A percentile compares a stretch with the other conserved stretches of the same genome.
These are phyloP conservation scores for Mythimna ferrago DNA, from an alignment of 2,888 invertebrate species.

Conservation along the genomic window DNA sequence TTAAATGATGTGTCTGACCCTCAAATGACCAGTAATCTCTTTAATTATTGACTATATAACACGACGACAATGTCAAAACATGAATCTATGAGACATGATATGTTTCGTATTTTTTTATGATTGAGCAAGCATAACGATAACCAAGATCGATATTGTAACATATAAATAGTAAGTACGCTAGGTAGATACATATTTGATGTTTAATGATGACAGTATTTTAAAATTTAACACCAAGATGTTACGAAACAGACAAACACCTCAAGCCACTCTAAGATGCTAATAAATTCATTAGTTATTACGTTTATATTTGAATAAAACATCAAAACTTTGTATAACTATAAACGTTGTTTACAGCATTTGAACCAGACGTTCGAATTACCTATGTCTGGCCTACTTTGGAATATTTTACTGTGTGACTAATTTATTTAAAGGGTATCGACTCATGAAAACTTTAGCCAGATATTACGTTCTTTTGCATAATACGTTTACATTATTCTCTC, in stretches of 20 bases:
- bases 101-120: slow-evolving; percentile 1
- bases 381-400: slow-evolving; percentile 38
- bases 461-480: slow-evolving; percentile 48
- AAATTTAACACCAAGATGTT: not conserved
- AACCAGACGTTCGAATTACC: slow-evolving; percentile 24
- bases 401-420: slow-evolving; percentile 25
- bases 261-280: slow-evolving; percentile 6
- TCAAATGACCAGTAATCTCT: not conserved
- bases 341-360: slow-evolving; percentile 17
- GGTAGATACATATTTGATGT: not conserved
- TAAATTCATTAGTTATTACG: slow-evolving; percentile 21
- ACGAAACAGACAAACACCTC: not conserved
- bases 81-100: not conserved
- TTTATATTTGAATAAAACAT: slow-evolving; percentile 42
- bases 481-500: slow-evolving; percentile 35
- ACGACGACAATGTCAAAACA: not conserved
- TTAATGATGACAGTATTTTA: slow-evolving; percentile 1
- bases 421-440: slow-evolving; percentile 44
- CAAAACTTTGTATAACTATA: slow-evolving; percentile 11
- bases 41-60: not conserved
- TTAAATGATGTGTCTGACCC: not conserved
- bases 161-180: slow-evolving; percentile 3
- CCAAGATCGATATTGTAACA: not conserved
- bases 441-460: slow-evolving; percentile 25
- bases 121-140: not conserved